Base-by-base conservation (phyloP, 1,140 invertebrate genomes). In the Magallana gigas region DNA sequence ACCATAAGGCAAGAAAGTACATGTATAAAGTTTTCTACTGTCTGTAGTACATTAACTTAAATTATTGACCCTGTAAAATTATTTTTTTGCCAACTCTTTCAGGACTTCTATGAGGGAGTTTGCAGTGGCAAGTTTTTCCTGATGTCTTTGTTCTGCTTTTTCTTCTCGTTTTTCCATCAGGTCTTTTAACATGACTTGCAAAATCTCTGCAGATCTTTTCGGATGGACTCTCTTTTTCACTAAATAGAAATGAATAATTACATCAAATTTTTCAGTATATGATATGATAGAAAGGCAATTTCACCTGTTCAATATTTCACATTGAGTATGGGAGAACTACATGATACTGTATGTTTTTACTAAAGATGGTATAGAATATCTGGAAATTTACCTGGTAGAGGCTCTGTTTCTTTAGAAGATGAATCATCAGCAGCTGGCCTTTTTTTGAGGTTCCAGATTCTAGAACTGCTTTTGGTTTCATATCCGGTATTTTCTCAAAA, bases 401-500 rank as follows among this genome's bases (percentile, higher is more conserved):
- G 36, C 80, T 82, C n/a, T 58, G 14, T 58, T 58, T 82, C 80
- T 7, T 82, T 36, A 82, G 80, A 82, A 56, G n/a, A n/a, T n/a
- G n/a, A n/a, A n/a, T n/a, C 57, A 82, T 56, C 14, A 18, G 12
- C 57, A 68, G 64, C n/a, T 68, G 64, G 18, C 4, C 16, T 68
- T 18, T 68, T 68, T 23, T 23, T 68, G 0, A 12, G n/a, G 12
- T 36, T 1, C 36, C 36, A 16, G 11, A 57, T 6, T 82, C 80
- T 16, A 82, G 12, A 0, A 82, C 80, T 16, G 80, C 57, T 85
- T 85, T 12, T 14, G 84, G 62, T 64, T 85, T 85, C 29, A 85
- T n/a, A 85, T 68, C 84, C 9, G 84, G 60, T 16, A 85, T 36
- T 68, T 85, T 85, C 16, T 85, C 84, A 84, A 84, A 84, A 36